Percentiles rank a stretch among this genome's conserved stretches.
Evolutionary conservation across 2,888 invertebrate genomes (phyloP).

Genomic region (Aspidiotus rigidus): DNA sequence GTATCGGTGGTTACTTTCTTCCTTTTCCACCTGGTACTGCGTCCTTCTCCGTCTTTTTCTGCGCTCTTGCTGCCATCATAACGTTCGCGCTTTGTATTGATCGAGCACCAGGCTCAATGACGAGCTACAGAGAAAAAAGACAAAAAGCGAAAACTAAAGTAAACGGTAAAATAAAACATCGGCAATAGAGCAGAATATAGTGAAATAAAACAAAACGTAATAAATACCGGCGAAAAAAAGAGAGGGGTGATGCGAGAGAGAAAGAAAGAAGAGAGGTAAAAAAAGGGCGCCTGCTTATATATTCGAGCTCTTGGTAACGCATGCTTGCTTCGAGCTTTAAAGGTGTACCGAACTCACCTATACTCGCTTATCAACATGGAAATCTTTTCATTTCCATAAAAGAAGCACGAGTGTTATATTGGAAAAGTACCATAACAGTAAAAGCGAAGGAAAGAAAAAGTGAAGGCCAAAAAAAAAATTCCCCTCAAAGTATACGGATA

Average conservation of each 20-base stretch:
- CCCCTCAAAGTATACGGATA: no score
- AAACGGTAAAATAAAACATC: no score
- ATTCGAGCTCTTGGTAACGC: slow-evolving; percentile 2
- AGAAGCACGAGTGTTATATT: no score
- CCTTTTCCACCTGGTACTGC: slow-evolving; percentile 8
- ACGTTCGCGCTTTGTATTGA: slow-evolving; percentile 14
- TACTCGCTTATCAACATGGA: no score
- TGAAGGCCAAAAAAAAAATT: no score
- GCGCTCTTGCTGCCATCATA: slow-evolving; percentile 1
- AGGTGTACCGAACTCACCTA: neutral
- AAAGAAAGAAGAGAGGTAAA: neutral
- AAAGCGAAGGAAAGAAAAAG: no score
- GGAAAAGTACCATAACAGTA: no score
- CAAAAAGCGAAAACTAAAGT: neutral
- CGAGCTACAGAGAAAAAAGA: neutral
- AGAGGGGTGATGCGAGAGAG: neutral
- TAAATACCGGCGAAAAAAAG: neutral
- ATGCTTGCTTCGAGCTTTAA: neutral
- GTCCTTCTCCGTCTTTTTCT: neutral
- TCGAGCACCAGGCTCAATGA: neutral
- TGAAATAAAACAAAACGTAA: neutral
- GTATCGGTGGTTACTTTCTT: neutral
- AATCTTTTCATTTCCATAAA: no score
- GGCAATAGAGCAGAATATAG: neutral
- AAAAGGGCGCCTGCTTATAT: neutral